A percentile compares a stretch with the other conserved stretches of the same genome.
These are phyloP conservation scores for Sebastes fasciatus DNA, from an alignment of 2,113 vertebrate genomes.

Conservation along the genomic window DNA sequence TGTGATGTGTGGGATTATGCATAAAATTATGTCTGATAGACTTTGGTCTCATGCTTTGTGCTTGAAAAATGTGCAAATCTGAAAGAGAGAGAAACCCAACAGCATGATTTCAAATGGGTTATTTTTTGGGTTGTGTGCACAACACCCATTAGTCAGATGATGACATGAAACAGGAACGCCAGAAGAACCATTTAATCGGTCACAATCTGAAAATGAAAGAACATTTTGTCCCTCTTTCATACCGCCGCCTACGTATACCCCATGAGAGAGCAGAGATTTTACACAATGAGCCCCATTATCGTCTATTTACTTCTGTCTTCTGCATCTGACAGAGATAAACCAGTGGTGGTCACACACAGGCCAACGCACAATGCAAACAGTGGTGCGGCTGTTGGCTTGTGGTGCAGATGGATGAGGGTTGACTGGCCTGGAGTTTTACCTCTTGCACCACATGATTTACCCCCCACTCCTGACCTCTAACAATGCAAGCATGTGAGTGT, in stretches of 20 bases:
- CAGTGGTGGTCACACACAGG: constrained; percentile 38
- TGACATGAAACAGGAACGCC: constrained; percentile 42
- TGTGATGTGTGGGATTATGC: not conserved
- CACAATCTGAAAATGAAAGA: constrained; percentile 45
- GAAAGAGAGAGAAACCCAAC: constrained; percentile 11
- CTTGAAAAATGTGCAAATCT: constrained; percentile 18
- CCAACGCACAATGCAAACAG: constrained; percentile 9
- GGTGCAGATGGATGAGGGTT: constrained; percentile 25
- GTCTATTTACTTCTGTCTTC: constrained; percentile 60
- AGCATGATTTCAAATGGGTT: constrained; percentile 7
- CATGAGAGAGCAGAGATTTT: constrained; percentile 36
- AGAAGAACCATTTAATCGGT: constrained; percentile 13
- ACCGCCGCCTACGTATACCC: constrained; percentile 36
- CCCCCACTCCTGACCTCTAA: constrained; percentile 30
- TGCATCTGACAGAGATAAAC: constrained; percentile 49
- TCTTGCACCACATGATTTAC: constrained; percentile 34
- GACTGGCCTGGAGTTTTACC: constrained; percentile 34
- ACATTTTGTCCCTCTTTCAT: constrained; percentile 38
- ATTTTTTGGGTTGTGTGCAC: constrained; percentile 19
- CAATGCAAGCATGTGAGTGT: constrained; percentile 1
- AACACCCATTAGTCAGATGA: constrained; percentile 31
- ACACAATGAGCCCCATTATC: constrained; percentile 65
- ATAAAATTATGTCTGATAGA: constrained; percentile 28
- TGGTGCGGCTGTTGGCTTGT: constrained; percentile 28
- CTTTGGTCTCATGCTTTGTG: not conserved